Evolutionary conservation across 1,140 invertebrate genomes (phyloP).

Genomic region (Drosophila pruinosa): DNA sequence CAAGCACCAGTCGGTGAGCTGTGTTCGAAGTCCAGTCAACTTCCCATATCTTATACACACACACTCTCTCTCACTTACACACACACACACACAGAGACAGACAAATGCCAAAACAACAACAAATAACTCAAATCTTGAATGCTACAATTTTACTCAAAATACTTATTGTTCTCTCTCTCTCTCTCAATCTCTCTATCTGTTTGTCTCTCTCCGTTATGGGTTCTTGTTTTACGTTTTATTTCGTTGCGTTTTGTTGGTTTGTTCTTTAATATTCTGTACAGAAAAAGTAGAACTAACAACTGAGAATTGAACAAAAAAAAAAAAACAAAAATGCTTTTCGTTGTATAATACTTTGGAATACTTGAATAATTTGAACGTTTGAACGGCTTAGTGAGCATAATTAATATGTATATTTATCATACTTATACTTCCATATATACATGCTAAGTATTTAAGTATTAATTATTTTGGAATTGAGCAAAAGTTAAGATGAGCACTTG

Average conservation of each 20-base stretch:
- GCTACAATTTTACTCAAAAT: slow-evolving; percentile 41
- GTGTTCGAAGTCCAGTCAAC: background rate
- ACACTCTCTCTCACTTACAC: slow-evolving; percentile 3
- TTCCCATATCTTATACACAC: slow-evolving; percentile 22
- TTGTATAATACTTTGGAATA: slow-evolving; percentile 64
- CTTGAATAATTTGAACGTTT: slow-evolving; percentile 65
- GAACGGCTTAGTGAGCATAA: slow-evolving; percentile 69
- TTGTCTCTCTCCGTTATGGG: slow-evolving; percentile 36
- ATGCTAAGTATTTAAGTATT: slow-evolving; percentile 30
- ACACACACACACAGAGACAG: slow-evolving; percentile 26
- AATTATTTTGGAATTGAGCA: slow-evolving; percentile 37
- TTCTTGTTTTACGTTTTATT: slow-evolving; percentile 33
- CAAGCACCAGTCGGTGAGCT: slow-evolving; percentile 5
- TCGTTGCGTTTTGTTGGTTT: slow-evolving; percentile 48
- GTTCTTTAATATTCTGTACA: slow-evolving; percentile 50
- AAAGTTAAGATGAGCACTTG: slow-evolving; percentile 79
- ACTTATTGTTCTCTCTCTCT: slow-evolving; percentile 17
- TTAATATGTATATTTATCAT: slow-evolving; percentile 45
- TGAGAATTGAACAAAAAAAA: slow-evolving; percentile 19
- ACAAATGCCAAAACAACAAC: slow-evolving; percentile 7
- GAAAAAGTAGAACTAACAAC: slow-evolving; percentile 66
- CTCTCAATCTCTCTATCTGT: slow-evolving; percentile 37
- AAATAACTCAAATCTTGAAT: slow-evolving; percentile 54
- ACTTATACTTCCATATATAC: slow-evolving; percentile 22
- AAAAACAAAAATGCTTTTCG: slow-evolving; percentile 54